phyloP scores from a whole-genome alignment of 2,797 vertebrate species.

The Parauchenoglanis ngamensis region DNA sequence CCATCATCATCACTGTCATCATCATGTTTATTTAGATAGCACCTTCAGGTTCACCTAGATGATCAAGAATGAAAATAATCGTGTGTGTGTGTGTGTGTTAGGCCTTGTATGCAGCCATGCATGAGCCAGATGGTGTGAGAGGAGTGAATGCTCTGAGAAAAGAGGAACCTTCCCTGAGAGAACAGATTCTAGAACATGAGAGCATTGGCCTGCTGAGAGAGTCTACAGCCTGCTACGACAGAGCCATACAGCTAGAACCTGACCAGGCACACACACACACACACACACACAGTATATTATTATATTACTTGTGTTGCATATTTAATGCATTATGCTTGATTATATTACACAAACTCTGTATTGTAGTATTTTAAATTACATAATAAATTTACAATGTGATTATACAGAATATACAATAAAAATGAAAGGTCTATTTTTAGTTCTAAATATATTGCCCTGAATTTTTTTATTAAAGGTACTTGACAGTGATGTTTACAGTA shows the following conservation, averaged over 20 bases:
- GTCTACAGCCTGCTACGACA: slow-evolving; percentile 95
- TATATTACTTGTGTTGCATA: not conserved
- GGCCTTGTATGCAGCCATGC: slow-evolving; percentile 93
- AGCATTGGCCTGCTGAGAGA: slow-evolving; percentile 94
- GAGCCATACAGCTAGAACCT: slow-evolving; percentile 94
- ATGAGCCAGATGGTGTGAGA: slow-evolving; percentile 95
- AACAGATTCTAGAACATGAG: slow-evolving; percentile 97
- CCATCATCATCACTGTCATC: not conserved
- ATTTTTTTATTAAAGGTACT: not conserved
- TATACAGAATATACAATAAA: too few relatives aligned
- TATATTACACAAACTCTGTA: not conserved
- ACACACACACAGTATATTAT: not conserved
- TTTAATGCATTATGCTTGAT: not conserved
- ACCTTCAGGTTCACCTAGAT: not conserved
- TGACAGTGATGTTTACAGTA: not conserved
- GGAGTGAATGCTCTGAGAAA: slow-evolving; percentile 93
- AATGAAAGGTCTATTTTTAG: too few relatives aligned
- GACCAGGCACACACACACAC: slow-evolving; percentile 78
- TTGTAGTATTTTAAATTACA: too few relatives aligned
- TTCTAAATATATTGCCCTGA: too few relatives aligned
- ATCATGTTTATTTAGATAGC: not conserved
- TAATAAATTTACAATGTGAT: not conserved
- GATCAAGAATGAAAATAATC: not conserved
- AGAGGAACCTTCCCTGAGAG: slow-evolving; percentile 92
- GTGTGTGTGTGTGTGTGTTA: slow-evolving; percentile 46